Evolutionary conservation across 2,113 vertebrate genomes (phyloP).

Genomic region (Rissa tridactyla): DNA sequence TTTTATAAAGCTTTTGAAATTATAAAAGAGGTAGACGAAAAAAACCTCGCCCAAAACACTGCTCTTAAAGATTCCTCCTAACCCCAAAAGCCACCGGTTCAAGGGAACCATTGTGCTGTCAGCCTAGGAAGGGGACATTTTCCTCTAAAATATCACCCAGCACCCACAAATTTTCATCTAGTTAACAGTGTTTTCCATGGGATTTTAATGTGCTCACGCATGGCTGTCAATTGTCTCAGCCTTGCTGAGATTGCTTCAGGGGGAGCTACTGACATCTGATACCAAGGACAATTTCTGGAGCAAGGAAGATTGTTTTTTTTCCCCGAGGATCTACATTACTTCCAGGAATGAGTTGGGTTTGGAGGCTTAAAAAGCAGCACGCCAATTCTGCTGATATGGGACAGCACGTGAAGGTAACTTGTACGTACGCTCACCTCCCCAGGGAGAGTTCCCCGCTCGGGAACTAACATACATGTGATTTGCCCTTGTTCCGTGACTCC

Average conservation of each 20-base stretch:
- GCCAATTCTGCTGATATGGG: not conserved
- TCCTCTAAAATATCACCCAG: not conserved
- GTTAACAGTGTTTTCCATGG: not conserved
- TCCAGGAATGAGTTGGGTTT: not conserved
- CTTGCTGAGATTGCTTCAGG: conserved; percentile 41
- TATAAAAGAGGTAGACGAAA: not conserved
- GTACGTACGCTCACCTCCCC: not conserved
- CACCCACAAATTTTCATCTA: not conserved
- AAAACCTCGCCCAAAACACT: not conserved
- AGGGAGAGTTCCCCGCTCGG: not conserved
- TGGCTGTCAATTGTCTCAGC: not conserved
- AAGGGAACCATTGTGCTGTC: not conserved
- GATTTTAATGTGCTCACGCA: not conserved
- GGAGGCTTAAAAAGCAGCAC: conserved; percentile 8
- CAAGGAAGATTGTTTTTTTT: conserved; percentile 30
- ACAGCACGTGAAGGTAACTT: not conserved
- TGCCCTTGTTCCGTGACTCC: conserved; percentile 18
- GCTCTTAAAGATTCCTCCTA: not conserved
- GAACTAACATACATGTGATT: not conserved
- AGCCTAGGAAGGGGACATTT: not conserved
- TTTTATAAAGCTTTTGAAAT: not conserved
- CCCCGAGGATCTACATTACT: not conserved
- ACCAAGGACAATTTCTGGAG: conserved; percentile 66
- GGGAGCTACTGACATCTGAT: conserved; percentile 46
- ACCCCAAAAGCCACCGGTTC: not conserved